A percentile compares a stretch with the other conserved stretches of the same genome.
phyloP scores from a whole-genome alignment of 1,140 invertebrate genomes.

The Propsilocerus akamusi region DNA sequence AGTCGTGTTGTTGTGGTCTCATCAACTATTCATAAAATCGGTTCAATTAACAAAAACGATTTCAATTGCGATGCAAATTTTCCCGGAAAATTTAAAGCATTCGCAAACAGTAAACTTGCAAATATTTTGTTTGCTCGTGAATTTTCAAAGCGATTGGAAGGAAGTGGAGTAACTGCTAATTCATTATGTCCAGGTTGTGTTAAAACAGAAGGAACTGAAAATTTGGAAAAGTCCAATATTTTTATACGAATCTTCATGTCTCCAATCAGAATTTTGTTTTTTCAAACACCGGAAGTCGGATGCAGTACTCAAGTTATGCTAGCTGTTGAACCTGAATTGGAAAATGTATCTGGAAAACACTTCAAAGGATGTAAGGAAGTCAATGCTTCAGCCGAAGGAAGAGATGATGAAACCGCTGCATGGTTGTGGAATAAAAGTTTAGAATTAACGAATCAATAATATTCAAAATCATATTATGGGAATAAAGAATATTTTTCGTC shows the following conservation, averaged over 20 bases:
- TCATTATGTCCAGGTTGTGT: slow-evolving; percentile 63
- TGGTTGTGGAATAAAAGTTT: slow-evolving; percentile 55
- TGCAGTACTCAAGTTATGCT: slow-evolving; percentile 55
- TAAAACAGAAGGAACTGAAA: slow-evolving; percentile 50
- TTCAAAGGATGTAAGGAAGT: slow-evolving; percentile 28
- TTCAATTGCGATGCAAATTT: slow-evolving; percentile 32
- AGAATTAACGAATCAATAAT: slow-evolving; percentile 32
- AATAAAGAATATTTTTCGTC: too few species aligned
- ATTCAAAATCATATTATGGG: too few species aligned
- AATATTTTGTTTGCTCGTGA: slow-evolving; percentile 49
- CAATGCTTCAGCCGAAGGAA: slow-evolving; percentile 7
- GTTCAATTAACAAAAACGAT: slow-evolving; percentile 42
- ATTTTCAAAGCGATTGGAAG: slow-evolving; percentile 32
- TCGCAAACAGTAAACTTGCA: slow-evolving; percentile 55
- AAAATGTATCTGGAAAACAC: slow-evolving; percentile 34
- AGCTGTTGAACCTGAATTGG: slow-evolving; percentile 37
- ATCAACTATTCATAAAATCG: slow-evolving; percentile 23
- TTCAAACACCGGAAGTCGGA: slow-evolving; percentile 34
- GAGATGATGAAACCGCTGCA: slow-evolving; percentile 27
- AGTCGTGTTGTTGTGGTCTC: slow-evolving; percentile 33
- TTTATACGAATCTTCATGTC: slow-evolving; percentile 21
- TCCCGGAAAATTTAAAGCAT: slow-evolving; percentile 30
- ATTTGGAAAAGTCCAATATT: slow-evolving; percentile 32
- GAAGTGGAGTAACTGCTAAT: slow-evolving; percentile 42
- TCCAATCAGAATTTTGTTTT: slow-evolving; percentile 15